Evolutionary conservation across 2,888 invertebrate genomes (phyloP), one percentile per base, ranked within the genome.

Genomic region (Entomobrya proxima): DNA sequence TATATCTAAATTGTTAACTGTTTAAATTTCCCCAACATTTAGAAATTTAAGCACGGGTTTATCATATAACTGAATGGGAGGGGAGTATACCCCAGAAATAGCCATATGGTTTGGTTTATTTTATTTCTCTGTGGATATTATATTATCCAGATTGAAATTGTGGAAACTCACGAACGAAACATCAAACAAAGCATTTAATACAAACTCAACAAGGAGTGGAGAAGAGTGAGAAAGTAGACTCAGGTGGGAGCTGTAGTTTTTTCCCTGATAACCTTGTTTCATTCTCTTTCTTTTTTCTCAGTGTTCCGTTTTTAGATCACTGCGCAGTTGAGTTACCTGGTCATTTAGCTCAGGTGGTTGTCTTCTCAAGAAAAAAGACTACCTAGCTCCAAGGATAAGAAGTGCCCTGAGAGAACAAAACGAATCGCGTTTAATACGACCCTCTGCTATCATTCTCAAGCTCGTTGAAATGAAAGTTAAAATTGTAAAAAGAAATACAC

Each of bases 381-480:
- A 27, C 55, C 76, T 55, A 35, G 37, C 30, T 77, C 27, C 35
- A 58, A 77, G 77, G 61, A 58, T 44, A 77, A 55, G 24, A 32
- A 37, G 76, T 24, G 76, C 76, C 76, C 55, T 35, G 76, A 78
- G 78, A 58, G 64, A 77, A 69, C n/a, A 77, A 58, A 44, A 35
- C 30, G 67, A 79, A 79, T 67, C 67, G 52, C 50, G 30, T 79
- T 79, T 79, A 79, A 79, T 79, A 79, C 52, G 47, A 67, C 79
- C 79, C 79, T 35, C 67, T 61, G 50, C 79, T 69, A 69, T 72
- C 72, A 80, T 80, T 72, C 52, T 69, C 52, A 80, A 69, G 69
- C 80, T 72, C 69, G 52, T 80, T 80, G 69, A 80, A 80, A 80
- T 80, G 80, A 52, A 55, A 69, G 80, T 72, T 69, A 55, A 76